These are phyloP conservation scores for Escarpia spicata DNA, from an alignment of 2,888 invertebrate species.

Conservation along the genomic window DNA sequence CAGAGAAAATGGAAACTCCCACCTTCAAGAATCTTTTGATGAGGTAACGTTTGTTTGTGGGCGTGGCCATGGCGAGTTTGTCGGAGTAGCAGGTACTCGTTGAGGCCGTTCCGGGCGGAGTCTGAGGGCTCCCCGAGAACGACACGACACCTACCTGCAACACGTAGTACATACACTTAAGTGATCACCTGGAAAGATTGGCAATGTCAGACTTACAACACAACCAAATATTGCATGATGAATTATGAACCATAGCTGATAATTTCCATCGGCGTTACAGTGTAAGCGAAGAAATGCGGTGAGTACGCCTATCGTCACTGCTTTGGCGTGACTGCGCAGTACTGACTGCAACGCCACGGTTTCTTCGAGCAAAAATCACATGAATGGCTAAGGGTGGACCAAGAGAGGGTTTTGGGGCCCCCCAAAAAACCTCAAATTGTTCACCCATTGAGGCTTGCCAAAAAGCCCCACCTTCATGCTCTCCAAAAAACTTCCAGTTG, in stretches of 20 bases:
- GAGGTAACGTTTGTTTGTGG: not conserved
- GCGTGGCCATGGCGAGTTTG: not conserved
- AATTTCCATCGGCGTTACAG: too few relatives aligned
- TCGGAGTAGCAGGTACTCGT: not conserved
- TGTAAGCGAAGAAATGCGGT: too few relatives aligned
- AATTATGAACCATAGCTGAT: not conserved
- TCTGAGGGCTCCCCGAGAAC: not conserved
- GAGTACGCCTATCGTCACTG: too few relatives aligned
- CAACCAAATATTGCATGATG: not conserved
- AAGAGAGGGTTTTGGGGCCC: too few relatives aligned
- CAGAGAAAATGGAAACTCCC: not conserved
- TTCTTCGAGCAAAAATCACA: too few relatives aligned
- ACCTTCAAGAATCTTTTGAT: not conserved
- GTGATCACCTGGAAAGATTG: not conserved
- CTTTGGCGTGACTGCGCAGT: too few relatives aligned
- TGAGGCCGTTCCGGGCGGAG: not conserved
- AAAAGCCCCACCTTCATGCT: too few relatives aligned
- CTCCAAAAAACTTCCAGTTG: too few relatives aligned
- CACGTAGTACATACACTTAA: not conserved
- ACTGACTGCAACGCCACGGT: too few relatives aligned
- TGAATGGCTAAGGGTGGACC: too few relatives aligned
- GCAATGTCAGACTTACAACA: not conserved
- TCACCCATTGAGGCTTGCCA: too few relatives aligned
- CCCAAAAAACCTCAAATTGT: too few relatives aligned
- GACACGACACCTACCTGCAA: not conserved